A percentile compares a stretch with the other conserved stretches of the same genome.
Conservation (phyloP, 2,113 vertebrate species). For the Acrocephalus kingi region DNA sequence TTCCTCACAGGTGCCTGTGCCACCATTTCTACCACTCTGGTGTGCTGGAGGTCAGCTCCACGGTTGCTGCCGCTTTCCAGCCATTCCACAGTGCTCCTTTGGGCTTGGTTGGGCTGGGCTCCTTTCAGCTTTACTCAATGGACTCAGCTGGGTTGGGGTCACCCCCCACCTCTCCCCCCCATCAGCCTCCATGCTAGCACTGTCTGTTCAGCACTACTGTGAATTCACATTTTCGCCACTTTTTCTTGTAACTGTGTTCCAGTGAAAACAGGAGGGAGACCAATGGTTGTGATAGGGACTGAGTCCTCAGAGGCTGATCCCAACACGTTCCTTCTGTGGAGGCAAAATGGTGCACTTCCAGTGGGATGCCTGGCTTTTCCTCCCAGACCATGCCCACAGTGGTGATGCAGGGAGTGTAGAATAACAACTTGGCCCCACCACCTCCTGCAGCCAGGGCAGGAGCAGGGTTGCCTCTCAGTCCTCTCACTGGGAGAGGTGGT, state of each 20-base stretch:
- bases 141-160: neutral
- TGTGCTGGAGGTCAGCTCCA: neutral
- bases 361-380: rapidly evolving
- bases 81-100: rapidly evolving
- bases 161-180: no score
- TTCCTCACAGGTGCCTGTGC: neutral
- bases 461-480: neutral
- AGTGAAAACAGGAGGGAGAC: neutral
- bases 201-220: neutral
- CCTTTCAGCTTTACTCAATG: neutral
- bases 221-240: rapidly evolving
- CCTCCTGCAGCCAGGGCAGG: neutral
- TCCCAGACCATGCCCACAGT: neutral
- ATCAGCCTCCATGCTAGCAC: neutral
- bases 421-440: neutral
- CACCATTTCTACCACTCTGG: rapidly evolving
- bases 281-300: neutral
- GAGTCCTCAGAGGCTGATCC: neutral
- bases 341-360: neutral
- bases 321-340: neutral
- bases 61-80: neutral
- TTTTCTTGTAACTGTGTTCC: neutral
- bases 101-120: neutral
- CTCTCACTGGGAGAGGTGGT: rapidly evolving
- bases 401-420: rapidly evolving